Evolutionary conservation across 2,888 invertebrate genomes (phyloP), one percentile per base, ranked within the genome.

Genomic region (Molorchus minor): DNA sequence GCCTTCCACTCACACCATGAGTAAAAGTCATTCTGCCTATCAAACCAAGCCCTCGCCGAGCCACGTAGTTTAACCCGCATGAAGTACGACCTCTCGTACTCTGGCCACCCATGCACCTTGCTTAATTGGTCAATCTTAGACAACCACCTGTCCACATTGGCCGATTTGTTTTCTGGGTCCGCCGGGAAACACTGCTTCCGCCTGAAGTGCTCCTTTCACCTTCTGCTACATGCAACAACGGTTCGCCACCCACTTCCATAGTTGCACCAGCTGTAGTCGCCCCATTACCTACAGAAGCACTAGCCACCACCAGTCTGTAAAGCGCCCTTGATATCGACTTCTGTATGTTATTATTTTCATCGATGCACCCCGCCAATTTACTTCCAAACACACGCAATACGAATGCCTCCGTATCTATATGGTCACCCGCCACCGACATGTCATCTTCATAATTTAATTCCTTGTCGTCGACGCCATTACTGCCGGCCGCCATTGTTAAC

Each of bases 231-330:
- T 8, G 3, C 3, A 10, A 16, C 16, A 40, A 2, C 5, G 7
- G 3, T 1, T 2, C 3, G 29, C 19, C 33, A 43, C 25, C 13
- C 33, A 40, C 36, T 53, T 53, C 35, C 47, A 46, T 4, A 56
- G 52, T 35, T 55, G 55, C 7, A 15, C 36, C n/a, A n/a, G n/a
- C n/a, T n/a, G n/a, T n/a, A n/a, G n/a, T n/a, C n/a, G n/a, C n/a
- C n/a, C n/a, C n/a, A n/a, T n/a, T 13, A 2, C 36, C 7, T 15
- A 15, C 5, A 7, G 36, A 2, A 2, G 12, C 36, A 2, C 12
- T 13, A 3, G 13, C 7, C 10, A 7, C 13, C 2, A 36, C 36
- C 36, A 2, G 1, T 7, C 13, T 2, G 1, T 12, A 12, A 3
- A 36, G 12, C 36, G 13, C 36, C 4, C 7, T 12, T 3, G 13